Conservation (phyloP, 2,113 vertebrate genomes). For the Poecile atricapillus region DNA sequence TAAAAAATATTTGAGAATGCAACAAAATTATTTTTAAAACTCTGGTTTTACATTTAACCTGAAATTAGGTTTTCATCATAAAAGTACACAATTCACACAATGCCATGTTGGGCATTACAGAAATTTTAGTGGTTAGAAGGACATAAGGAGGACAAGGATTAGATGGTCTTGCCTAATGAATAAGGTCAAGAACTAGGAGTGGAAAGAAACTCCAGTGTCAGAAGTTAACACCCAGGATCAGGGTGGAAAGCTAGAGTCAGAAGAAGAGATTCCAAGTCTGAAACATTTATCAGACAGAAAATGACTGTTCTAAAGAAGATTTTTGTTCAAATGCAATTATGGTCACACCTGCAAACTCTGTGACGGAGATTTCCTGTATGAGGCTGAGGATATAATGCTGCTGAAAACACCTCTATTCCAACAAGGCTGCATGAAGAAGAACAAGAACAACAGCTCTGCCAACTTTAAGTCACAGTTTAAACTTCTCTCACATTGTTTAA, state of each 20-base stretch:
- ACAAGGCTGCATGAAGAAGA: background rate
- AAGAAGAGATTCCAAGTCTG: background rate
- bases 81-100: background rate
- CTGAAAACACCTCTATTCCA: background rate
- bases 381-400: background rate
- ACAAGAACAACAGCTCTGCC: background rate
- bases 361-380: background rate
- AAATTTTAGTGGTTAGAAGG: background rate
- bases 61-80: background rate
- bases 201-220: background rate
- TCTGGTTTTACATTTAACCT: background rate
- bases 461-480: background rate
- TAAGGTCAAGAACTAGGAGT: background rate
- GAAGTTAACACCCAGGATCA: background rate
- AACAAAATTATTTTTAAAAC: background rate
- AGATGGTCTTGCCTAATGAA: background rate
- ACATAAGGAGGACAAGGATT: background rate
- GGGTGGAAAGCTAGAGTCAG: background rate
- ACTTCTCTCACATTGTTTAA: background rate
- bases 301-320: background rate
- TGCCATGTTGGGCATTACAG: background rate
- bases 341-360: background rate
- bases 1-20: background rate
- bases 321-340: background rate
- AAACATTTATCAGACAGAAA: background rate